Conservation (phyloP, 2,797 vertebrate species). For the Dallia pectoralis region DNA sequence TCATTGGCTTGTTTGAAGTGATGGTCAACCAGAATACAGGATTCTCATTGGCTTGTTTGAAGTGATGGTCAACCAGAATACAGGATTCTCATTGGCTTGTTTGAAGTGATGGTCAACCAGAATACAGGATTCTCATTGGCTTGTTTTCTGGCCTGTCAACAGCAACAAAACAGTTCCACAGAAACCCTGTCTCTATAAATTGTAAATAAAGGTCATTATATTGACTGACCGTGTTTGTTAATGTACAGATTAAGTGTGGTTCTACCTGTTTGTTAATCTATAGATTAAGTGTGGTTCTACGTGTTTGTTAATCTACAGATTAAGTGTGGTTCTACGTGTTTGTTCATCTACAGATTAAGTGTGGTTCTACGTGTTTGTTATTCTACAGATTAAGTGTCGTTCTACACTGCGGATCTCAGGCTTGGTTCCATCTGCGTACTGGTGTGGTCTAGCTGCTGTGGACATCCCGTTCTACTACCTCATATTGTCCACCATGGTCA, state of each 20-base stretch:
- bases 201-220: background rate
- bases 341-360: conserved; percentile 80
- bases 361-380: conserved; percentile 80
- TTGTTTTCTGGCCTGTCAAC: too few species aligned
- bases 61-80: too few species aligned
- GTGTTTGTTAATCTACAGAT: too few species aligned
- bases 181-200: too few species aligned
- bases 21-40: too few species aligned
- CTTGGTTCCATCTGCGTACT: conserved; percentile 88
- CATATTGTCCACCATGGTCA: conserved; percentile 71
- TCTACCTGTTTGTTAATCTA: too few species aligned
- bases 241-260: conserved; percentile 78
- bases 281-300: conserved; percentile 83
- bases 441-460: conserved; percentile 88
- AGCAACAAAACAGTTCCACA: too few species aligned
- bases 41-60: too few species aligned
- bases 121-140: too few species aligned
- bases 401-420: conserved; percentile 84
- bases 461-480: conserved; percentile 82
- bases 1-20: too few species aligned
- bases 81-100: too few species aligned
- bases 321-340: conserved; percentile 81
- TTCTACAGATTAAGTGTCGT: conserved; percentile 78
- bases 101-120: too few species aligned
- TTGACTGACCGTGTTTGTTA: background rate